A percentile compares a stretch with the other conserved stretches of the same genome.
phyloP scores from a whole-genome alignment of 2,113 vertebrate species.

The Pelvicachromis taeniatus region DNA sequence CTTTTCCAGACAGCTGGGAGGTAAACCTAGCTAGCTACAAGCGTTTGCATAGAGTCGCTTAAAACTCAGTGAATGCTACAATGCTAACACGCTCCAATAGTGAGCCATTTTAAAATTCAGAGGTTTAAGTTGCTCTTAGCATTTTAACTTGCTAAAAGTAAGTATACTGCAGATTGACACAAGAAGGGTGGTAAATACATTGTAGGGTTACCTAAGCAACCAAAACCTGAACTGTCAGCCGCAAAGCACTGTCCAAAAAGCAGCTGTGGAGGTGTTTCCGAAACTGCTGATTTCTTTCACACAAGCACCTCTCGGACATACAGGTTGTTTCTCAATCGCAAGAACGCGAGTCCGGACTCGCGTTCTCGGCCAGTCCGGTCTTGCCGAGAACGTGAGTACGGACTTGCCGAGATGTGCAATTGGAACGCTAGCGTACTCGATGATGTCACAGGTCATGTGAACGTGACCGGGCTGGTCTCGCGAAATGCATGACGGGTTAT shows the following conservation, averaged over 20 bases:
- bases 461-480: too few species aligned
- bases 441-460: too few species aligned
- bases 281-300: background rate
- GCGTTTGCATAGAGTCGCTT: background rate
- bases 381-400: too few species aligned
- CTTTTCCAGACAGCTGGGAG: background rate
- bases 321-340: too few species aligned
- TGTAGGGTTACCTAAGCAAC: background rate
- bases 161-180: accelerated
- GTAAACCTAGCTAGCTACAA: background rate
- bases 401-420: too few species aligned
- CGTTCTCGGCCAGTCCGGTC: too few species aligned
- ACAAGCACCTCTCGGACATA: background rate
- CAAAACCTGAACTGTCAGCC: background rate
- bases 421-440: too few species aligned
- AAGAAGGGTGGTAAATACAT: background rate
- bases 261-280: background rate
- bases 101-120: background rate
- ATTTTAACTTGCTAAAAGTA: background rate
- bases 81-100: background rate
- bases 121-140: background rate
- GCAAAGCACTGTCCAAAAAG: background rate
- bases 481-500: too few species aligned
- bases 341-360: too few species aligned
- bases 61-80: background rate